Conservation (phyloP, 2,113 vertebrate species). For the Haliaeetus leucogaster region DNA sequence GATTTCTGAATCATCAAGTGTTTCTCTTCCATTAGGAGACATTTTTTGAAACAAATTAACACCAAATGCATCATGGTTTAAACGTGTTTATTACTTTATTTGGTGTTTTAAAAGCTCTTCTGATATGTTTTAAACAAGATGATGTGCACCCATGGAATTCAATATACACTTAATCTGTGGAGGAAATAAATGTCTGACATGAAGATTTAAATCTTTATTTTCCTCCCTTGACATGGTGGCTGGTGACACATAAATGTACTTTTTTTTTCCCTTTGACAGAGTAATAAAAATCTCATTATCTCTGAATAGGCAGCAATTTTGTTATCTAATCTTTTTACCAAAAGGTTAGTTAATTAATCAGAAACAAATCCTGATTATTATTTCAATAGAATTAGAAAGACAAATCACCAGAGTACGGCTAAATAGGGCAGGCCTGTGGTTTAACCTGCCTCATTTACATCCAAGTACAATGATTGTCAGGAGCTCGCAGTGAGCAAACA, state of each 20-base stretch:
- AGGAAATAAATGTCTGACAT: conserved; percentile 45
- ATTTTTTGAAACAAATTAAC: conserved; percentile 55
- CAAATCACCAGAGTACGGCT: conserved; percentile 75
- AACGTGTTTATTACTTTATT: conserved; percentile 52
- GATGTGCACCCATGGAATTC: background rate
- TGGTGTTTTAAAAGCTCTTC: conserved; percentile 52
- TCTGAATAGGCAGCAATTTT: conserved; percentile 83
- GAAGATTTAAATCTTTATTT: conserved; percentile 61
- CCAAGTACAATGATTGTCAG: conserved; percentile 68
- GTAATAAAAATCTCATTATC: conserved; percentile 85
- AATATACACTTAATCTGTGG: background rate
- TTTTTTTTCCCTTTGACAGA: conserved; percentile 70
- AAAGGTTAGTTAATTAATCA: conserved; percentile 85
- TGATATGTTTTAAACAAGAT: conserved; percentile 17
- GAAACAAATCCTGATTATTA: conserved; percentile 83
- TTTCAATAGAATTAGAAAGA: conserved; percentile 83
- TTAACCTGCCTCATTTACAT: conserved; percentile 78
- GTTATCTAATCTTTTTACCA: conserved; percentile 83
- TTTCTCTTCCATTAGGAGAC: conserved; percentile 41
- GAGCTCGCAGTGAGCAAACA: conserved; percentile 67
- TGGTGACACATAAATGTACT: conserved; percentile 72
- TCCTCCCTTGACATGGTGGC: conserved; percentile 45
- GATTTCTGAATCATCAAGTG: background rate
- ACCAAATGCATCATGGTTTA: background rate
- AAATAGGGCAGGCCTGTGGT: conserved; percentile 77